Percentiles rank a stretch among this genome's conserved stretches.
phyloP scores from a whole-genome alignment of 2,888 invertebrate genomes.

The Peribatodes rhomboidaria region DNA sequence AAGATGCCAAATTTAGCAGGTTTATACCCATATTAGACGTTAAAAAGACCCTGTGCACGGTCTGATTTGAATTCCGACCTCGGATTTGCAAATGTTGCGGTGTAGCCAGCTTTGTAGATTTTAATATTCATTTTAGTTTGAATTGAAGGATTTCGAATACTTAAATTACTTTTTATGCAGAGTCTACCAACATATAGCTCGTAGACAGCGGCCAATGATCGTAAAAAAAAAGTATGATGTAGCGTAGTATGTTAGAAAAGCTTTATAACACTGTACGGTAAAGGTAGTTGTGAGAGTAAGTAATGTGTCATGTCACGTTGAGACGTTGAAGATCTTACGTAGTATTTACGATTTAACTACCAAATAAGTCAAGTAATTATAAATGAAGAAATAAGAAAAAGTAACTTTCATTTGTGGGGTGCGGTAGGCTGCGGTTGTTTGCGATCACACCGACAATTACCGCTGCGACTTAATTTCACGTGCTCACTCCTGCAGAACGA shows the following conservation, averaged over 20 bases:
- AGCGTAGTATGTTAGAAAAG: no score
- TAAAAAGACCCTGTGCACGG: conserved; percentile 42
- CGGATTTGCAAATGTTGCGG: conserved; percentile 52
- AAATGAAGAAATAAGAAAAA: conserved; percentile 23
- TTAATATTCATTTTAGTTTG: conserved; percentile 6
- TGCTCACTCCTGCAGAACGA: conserved; percentile 79
- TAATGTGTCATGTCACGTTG: neutral
- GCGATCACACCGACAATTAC: conserved; percentile 53
- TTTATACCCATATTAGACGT: conserved; percentile 42
- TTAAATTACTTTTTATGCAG: neutral
- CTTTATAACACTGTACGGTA: no score
- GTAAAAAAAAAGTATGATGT: neutral
- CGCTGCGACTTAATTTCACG: conserved; percentile 68
- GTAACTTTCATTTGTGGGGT: conserved; percentile 45
- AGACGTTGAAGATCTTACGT: neutral
- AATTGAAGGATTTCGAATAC: neutral
- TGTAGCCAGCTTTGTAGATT: conserved; percentile 9
- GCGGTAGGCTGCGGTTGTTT: conserved; percentile 31
- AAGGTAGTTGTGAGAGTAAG: no score
- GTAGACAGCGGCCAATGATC: neutral
- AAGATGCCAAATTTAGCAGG: conserved; percentile 44
- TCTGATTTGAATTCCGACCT: conserved; percentile 61
- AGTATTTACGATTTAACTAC: neutral
- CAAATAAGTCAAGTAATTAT: neutral
- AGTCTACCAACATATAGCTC: neutral